Base-by-base conservation (phyloP, 2,797 vertebrate species). In the Cyclura pinguis region DNA sequence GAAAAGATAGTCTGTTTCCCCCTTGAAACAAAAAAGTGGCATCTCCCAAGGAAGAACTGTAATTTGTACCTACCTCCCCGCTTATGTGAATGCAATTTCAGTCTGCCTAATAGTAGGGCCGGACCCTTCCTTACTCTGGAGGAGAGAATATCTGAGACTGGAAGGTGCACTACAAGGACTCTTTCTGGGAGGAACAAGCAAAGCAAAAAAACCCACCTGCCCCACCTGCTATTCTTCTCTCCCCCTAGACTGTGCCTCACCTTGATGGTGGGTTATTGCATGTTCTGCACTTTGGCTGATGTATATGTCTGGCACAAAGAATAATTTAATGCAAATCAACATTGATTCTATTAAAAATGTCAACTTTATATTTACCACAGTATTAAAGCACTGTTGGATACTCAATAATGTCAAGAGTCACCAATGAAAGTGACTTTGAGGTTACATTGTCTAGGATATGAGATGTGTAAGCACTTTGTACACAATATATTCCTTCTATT, bases 281-380 rank as follows among this genome's bases (percentile, higher is more conserved):
- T 67, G 82, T 2, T 89, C 72, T 90, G 47, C 59, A 93, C 77
- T 90, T 91, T 92, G 88, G 85, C 67, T 87, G 38, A n/a, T 92
- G 52, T 92, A 92, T 93, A 72, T 94, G 92, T 94, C 92, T 87
- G 89, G 91, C 91, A 91, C 92, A 86, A 94, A 95, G 80, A 93
- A 96, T 96, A 92, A 92, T 95, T 95, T 93, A 94, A 93, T 90
- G 92, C 90, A 96, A 94, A 93, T 93, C 84, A 91, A 94, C 91
- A 96, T 96, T 94, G 96, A 96, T 96, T 94, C 32, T 81, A 4
- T 59, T 47, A 89, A 94, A 55, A 77, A 95, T 93, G 92, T 93
- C 96, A 95, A 94, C 95, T 93, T 89, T n/a, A 1, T 95, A 95
- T 96, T 96, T 96, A 96, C 91, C 92, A 89, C 88, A 90, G 74